Conservation (phyloP, 2,888 invertebrate species). For the Nezara viridula region DNA sequence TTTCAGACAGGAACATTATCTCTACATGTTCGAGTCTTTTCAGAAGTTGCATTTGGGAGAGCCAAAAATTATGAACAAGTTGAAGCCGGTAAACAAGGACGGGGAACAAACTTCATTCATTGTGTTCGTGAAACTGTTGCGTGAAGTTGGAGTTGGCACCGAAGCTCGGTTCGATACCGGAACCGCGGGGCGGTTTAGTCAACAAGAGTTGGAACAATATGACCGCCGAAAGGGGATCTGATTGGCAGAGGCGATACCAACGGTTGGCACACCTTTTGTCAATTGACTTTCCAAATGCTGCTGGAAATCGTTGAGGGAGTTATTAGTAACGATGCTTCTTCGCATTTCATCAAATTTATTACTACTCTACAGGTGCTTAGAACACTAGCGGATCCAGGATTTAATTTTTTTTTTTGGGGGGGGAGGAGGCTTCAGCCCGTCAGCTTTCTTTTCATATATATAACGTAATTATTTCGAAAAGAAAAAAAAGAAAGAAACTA, state of each 20-base stretch:
- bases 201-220: not conserved
- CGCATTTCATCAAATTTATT: too few relatives aligned
- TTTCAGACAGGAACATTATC: not conserved
- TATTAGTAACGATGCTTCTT: too few relatives aligned
- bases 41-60: not conserved
- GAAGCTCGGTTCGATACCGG: not conserved
- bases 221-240: not conserved
- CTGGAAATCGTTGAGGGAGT: not conserved
- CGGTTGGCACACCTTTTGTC: not conserved
- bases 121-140: not conserved
- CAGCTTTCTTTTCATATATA: too few relatives aligned
- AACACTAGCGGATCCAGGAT: too few relatives aligned
- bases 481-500: too few relatives aligned
- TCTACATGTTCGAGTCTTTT: not conserved
- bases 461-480: too few relatives aligned
- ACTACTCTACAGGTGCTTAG: too few relatives aligned
- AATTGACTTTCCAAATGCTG: not conserved
- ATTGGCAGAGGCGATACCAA: not conserved
- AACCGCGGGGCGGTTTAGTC: not conserved
- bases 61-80: not conserved
- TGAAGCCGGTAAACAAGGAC: not conserved
- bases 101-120: not conserved
- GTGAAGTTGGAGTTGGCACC: not conserved
- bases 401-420: too few relatives aligned
- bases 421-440: too few relatives aligned